A percentile compares a stretch with the other conserved stretches of the same genome.
These are phyloP conservation scores for Callorhinus ursinus DNA, from an alignment of 2,113 vertebrate genomes.

Conservation along the genomic window DNA sequence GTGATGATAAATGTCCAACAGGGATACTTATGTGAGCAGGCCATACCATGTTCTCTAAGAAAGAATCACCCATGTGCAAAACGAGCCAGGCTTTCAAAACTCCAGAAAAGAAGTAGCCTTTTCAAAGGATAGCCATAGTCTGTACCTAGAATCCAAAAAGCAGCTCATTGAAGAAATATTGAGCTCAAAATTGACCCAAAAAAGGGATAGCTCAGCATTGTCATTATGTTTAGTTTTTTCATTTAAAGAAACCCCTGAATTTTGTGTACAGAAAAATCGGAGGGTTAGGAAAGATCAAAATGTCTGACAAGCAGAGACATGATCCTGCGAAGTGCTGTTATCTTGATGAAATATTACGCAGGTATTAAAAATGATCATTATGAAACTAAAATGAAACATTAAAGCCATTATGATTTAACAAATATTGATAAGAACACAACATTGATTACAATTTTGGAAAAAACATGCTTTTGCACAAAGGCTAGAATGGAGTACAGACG, in stretches of 20 bases:
- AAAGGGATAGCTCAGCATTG: neutral
- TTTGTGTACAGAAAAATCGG: neutral
- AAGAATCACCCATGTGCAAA: neutral
- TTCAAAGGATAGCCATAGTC: neutral
- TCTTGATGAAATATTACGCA: neutral
- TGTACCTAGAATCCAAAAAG: neutral
- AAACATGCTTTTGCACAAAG: neutral
- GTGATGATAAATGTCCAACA: neutral
- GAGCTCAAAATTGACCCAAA: neutral
- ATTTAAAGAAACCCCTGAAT: neutral
- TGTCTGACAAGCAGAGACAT: neutral
- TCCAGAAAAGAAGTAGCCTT: neutral
- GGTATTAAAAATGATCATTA: slow-evolving; percentile 4
- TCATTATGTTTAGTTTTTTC: neutral
- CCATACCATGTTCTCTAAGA: neutral
- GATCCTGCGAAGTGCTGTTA: neutral
- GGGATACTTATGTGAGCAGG: neutral
- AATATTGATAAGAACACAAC: neutral
- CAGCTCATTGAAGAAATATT: neutral
- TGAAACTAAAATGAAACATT: slow-evolving; percentile 14
- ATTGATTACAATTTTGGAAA: neutral
- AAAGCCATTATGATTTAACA: neutral
- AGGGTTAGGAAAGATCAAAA: neutral
- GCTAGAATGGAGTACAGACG: neutral
- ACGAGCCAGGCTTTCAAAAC: neutral